Percentiles rank a stretch among this genome's conserved stretches.
These are phyloP conservation scores for Barbus barbus DNA, from an alignment of 2,113 vertebrate genomes.

Conservation along the genomic window DNA sequence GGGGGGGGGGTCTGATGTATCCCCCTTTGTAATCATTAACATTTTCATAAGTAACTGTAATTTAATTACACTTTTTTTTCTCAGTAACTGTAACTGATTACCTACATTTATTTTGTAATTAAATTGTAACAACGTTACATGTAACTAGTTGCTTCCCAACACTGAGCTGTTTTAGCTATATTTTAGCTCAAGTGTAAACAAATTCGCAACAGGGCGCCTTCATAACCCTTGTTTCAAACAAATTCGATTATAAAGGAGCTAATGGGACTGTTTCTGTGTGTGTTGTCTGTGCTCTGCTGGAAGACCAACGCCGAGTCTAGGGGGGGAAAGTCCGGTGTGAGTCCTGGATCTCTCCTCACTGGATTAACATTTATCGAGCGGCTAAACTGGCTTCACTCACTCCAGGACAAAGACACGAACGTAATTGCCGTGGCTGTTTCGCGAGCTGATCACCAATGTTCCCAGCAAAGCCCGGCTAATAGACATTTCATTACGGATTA, in stretches of 20 bases:
- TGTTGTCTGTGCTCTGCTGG: slow-evolving; percentile 75
- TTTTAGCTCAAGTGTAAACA: background rate
- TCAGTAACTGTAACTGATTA: too few species aligned
- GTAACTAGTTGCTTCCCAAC: too few species aligned
- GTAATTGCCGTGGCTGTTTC: slow-evolving; percentile 96
- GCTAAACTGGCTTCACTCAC: slow-evolving; percentile 89
- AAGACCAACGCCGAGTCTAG: slow-evolving; percentile 81
- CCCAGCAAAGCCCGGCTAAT: slow-evolving; percentile 97
- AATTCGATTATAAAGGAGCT: background rate
- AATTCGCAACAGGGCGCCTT: background rate
- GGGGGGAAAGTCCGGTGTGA: slow-evolving; percentile 80
- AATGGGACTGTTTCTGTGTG: background rate
- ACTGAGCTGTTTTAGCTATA: background rate
- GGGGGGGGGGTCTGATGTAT: too few species aligned
- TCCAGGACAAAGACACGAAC: slow-evolving; percentile 92
- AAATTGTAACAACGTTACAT: too few species aligned
- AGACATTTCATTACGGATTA: slow-evolving; percentile 96
- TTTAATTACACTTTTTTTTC: too few species aligned
- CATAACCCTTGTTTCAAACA: background rate
- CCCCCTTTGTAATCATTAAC: too few species aligned
- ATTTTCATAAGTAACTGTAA: too few species aligned
- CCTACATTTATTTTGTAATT: too few species aligned
- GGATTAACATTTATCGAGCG: slow-evolving; percentile 99
- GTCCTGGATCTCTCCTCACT: slow-evolving; percentile 93
- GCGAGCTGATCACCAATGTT: slow-evolving; percentile 96